Base-by-base conservation (phyloP, 2,113 vertebrate species). In the Poeciliopsis occidentalis region DNA sequence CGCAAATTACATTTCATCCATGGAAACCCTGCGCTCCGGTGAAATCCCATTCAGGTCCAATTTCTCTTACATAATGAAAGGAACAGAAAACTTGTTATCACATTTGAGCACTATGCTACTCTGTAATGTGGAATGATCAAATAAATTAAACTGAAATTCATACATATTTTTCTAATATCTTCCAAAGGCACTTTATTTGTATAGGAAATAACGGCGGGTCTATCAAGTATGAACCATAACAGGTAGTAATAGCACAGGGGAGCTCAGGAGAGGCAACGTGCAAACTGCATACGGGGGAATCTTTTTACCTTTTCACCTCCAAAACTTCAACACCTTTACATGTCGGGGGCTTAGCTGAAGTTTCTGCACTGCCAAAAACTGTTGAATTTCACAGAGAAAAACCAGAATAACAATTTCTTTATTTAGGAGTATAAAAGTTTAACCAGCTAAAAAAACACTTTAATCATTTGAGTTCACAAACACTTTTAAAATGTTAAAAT, bases 1-100 rank as follows among this genome's bases (percentile, higher is more conserved):
- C 96, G 95, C 97, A 98, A 98, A 98, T 99, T 97, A 96, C 96
- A 97, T 98, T 98, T 97, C 94, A 97, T 97, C 96, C 95, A 93
- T 95, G 95, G 94, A 97, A 97, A 95, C 96, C 96, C 95, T 94
- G 96, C 92, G 94, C 96, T 94, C 95, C 95, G 95, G 94, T 96
- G 96, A 96, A 96, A 96, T 92, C 96, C 97, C 95, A 96, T 96
- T 94, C 95, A 96, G 96, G 95, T 96, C 95, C 97, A 98, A 98
- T 98, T 97, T 95, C 96, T 96, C 95, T 96, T 96, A 98, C 96
- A 97, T 97, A 97, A 99, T 97, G 96, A 97, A 95, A 95, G 95
- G 95, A 98, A 97, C 96, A 96, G 96, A 96, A 96, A 96, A 97
- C 96, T 96, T 97, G 97, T 98, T 96, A 97, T 96, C 96, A 95